A percentile compares a stretch with the other conserved stretches of the same genome.
Evolutionary conservation across 2,888 invertebrate species (phyloP).

Genomic region (Mesorhabditis sp.): DNA sequence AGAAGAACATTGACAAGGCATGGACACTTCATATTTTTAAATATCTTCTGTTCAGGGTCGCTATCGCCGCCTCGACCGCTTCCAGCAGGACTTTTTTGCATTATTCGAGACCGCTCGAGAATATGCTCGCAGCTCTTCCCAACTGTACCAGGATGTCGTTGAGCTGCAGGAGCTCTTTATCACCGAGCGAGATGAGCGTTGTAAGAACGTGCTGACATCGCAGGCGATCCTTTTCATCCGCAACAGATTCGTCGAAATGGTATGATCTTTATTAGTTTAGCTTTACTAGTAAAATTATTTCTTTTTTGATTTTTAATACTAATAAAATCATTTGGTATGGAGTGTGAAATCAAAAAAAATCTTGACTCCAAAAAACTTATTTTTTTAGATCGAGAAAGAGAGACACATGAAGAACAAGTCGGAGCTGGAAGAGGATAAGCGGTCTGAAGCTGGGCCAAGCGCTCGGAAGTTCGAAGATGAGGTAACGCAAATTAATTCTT

Average conservation of each 20-base stretch:
- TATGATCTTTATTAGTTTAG: background rate
- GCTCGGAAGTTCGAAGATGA: slow-evolving; percentile 13
- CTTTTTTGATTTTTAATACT: too few relatives aligned
- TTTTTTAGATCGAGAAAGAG: slow-evolving; percentile 13
- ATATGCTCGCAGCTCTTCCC: slow-evolving; percentile 82
- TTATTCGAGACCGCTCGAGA: slow-evolving; percentile 83
- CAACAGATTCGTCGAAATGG: slow-evolving; percentile 4
- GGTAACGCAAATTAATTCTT: too few relatives aligned
- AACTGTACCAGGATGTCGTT: slow-evolving; percentile 86
- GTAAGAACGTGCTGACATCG: slow-evolving; percentile 77
- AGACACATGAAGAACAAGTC: slow-evolving; percentile 12
- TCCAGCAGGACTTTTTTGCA: slow-evolving; percentile 81
- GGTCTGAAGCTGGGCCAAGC: slow-evolving; percentile 9
- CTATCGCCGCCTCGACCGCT: slow-evolving; percentile 86
- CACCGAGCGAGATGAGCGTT: slow-evolving; percentile 69
- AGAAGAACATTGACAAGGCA: slow-evolving; percentile 76
- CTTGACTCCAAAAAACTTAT: background rate
- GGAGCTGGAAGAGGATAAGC: slow-evolving; percentile 7
- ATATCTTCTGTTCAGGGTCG: slow-evolving; percentile 65
- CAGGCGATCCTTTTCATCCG: slow-evolving; percentile 76
- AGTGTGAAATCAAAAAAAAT: too few relatives aligned
- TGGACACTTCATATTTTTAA: background rate
- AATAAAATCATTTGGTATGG: too few relatives aligned
- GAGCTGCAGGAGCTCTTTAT: slow-evolving; percentile 89
- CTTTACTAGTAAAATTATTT: background rate